Evolutionary conservation across 2,888 invertebrate genomes (phyloP), one percentile per base, ranked within the genome.

Genomic region (Trichacis sp.): DNA sequence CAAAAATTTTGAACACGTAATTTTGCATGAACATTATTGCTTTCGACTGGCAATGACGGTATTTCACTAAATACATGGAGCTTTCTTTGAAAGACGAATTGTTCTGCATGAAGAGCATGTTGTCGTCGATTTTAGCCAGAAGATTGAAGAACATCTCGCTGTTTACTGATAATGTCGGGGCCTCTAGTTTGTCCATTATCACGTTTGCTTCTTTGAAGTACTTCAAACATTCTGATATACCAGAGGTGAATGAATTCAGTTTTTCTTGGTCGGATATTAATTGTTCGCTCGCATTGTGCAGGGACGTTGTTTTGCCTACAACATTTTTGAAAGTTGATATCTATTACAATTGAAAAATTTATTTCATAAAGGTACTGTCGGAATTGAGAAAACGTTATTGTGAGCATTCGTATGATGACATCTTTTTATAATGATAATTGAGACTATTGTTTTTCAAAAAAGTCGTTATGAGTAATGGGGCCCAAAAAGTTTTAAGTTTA

Each of bases 241-340:
- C 91, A 66, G 92, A 91, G 68, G 93, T 93, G 65, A 93, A 90
- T 70, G 89, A 89, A 72, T 93, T 93, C 5, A 98, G 86, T 73
- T 92, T 90, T 50, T 90, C 91, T 86, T 97, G 97, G 79, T 97
- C 96, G 1, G 93, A 92, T 65, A 97, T 89, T 5, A 98, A 86
- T 77, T 97, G 94, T 78, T 97, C 96, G 82, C 97, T 97, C 69
- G 95, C 94, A 61, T 90, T 91, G 80, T 98, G 96, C 2, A 98
- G 85, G 0, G 95, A 93, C 81, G 94, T 95, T 0, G 97, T 98
- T 86, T 97, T 97, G 15, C 65, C 64, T 64, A 48, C 6, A 40
- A 14, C 2, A 14, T 14, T 40, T 14, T 12, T 36, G n/a, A n/a
- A n/a, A n/a, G n/a, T n/a, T n/a, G n/a, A n/a, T n/a, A n/a, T n/a